Percentiles rank a stretch among this genome's conserved stretches.
Evolutionary conservation across 1,140 invertebrate species (phyloP).

Genomic region (Bombus affinis): DNA sequence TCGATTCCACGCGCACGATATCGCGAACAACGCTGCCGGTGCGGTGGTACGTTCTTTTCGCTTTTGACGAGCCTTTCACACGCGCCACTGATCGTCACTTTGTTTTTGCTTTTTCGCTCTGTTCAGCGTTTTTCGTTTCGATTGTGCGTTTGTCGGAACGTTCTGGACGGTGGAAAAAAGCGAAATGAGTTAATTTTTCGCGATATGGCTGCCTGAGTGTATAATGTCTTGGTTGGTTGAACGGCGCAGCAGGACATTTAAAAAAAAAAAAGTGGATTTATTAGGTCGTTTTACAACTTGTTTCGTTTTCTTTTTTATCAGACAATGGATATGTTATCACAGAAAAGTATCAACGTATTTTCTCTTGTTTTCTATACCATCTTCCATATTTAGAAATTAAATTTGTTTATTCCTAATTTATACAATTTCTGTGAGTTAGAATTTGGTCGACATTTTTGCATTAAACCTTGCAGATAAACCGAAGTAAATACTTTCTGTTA

Average conservation of each 20-base stretch:
- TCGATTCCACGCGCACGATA: neutral
- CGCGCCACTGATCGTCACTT: neutral
- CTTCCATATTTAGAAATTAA: neutral
- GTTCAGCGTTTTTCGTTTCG: neutral
- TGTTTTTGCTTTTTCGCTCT: neutral
- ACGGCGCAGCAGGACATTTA: neutral
- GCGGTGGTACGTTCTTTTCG: neutral
- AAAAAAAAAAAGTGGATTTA: neutral
- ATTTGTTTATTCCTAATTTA: neutral
- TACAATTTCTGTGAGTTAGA: no score
- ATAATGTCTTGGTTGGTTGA: neutral
- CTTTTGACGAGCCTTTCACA: neutral
- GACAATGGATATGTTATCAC: fast-evolving
- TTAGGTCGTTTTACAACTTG: neutral
- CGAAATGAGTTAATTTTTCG: neutral
- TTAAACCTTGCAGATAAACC: no score
- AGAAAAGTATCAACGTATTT: neutral
- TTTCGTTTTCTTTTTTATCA: neutral
- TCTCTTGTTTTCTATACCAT: no score
- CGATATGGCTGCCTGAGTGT: neutral
- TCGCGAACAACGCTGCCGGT: neutral
- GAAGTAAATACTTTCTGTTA: no score
- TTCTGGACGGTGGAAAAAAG: neutral
- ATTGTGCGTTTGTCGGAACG: neutral
- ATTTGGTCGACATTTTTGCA: no score